Conservation (phyloP, 2,113 vertebrate genomes). For the Corvus hawaiiensis region DNA sequence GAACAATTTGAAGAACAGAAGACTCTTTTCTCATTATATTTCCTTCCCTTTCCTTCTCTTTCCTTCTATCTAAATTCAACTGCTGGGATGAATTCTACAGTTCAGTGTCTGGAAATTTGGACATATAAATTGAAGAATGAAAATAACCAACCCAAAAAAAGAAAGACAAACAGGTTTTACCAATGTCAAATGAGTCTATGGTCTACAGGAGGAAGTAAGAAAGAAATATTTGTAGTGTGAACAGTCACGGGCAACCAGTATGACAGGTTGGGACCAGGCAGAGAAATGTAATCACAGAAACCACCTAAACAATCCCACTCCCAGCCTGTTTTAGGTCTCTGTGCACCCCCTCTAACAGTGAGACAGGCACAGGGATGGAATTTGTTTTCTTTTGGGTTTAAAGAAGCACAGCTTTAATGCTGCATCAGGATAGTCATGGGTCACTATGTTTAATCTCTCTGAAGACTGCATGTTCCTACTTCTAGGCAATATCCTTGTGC, state of each 20-base stretch:
- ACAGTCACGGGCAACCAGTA: background rate
- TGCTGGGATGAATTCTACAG: background rate
- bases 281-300: background rate
- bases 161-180: background rate
- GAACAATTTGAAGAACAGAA: background rate
- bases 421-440: background rate
- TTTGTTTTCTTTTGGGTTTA: background rate
- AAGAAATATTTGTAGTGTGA: background rate
- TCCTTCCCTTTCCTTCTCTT: background rate
- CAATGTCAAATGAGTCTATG: background rate
- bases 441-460: background rate
- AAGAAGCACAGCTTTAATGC: background rate
- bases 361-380: background rate
- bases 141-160: background rate
- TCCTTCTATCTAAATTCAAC: background rate
- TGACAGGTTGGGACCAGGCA: background rate
- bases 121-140: background rate
- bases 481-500: background rate
- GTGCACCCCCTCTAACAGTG: background rate
- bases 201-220: background rate
- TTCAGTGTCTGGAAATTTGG: background rate
- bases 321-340: background rate
- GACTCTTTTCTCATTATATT: background rate
- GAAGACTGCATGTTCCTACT: background rate
- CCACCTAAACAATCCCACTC: background rate